Conservation (phyloP, 2,888 invertebrate species). For the Diarsia dahlii region DNA sequence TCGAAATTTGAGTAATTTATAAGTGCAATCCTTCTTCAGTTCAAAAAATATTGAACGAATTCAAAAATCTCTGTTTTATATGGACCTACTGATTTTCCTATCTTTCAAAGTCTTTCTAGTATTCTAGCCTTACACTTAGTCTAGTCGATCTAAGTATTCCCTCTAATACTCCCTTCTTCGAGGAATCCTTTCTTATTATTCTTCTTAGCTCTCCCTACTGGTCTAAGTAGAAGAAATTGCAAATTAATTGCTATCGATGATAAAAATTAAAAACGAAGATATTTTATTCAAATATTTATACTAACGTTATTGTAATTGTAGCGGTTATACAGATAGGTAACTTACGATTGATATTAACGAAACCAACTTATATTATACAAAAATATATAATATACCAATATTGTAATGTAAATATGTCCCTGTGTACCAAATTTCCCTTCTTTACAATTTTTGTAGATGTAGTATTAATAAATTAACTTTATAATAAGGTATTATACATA, state of each 20-base stretch:
- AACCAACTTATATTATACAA: constrained; percentile 88
- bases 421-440: constrained; percentile 90
- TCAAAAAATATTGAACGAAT: constrained; percentile 44
- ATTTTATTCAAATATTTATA: constrained; percentile 90
- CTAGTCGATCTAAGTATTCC: constrained; percentile 77
- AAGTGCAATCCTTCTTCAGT: constrained; percentile 49
- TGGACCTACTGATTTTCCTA: constrained; percentile 57
- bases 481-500: constrained; percentile 56
- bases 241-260: constrained; percentile 81
- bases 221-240: constrained; percentile 77
- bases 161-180: constrained; percentile 77
- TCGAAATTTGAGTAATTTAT: constrained; percentile 77
- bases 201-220: constrained; percentile 75
- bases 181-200: constrained; percentile 75
- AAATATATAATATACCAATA: constrained; percentile 85
- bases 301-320: constrained; percentile 87
- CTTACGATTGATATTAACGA: constrained; percentile 78
- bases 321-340: constrained; percentile 78
- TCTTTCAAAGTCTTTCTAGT: constrained; percentile 65
- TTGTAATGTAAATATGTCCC: constrained; percentile 86
- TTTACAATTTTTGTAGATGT: constrained; percentile 89
- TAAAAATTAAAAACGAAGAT: constrained; percentile 79
- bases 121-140: constrained; percentile 68
- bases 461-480: constrained; percentile 69
- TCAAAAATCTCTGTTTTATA: constrained; percentile 55